Base-by-base conservation (phyloP, 2,113 vertebrate species). In the Glaucidium brasilianum region DNA sequence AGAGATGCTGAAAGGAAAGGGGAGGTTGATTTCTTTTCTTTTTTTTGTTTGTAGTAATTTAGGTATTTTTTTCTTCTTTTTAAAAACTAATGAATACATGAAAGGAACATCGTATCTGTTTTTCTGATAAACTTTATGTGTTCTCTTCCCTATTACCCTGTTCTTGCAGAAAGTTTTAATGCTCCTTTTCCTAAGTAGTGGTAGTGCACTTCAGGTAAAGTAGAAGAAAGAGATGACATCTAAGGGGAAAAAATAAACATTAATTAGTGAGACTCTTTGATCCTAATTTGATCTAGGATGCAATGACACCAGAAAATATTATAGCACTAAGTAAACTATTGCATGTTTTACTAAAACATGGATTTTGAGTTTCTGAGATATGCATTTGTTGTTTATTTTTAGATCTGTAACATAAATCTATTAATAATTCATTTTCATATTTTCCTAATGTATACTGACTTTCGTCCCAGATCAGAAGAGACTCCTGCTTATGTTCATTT, bases 141-240 rank as follows among this genome's bases (percentile, higher is more conserved):
- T 97, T 95, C 94, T 97, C 94, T 97, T 97, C 84, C 86, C 71
- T 97, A 92, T 97, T 95, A 95, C 93, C 97, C 94, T 95, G 96
- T 98, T 96, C 96, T 96, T 97, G 76, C 86, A 91, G 87, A 97
- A 85, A 92, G 85, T 96, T 97, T 90, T 88, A 85, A 90, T 91
- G 97, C 15, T 81, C 85, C 96, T 96, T 97, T 94, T 96, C 88
- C 35, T 84, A 88, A 95, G 96, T 79, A 95, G 92, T 92, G 47
- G 96, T 98, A 98, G 98, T 98, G 98, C 98, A 98, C 98, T 98
- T 98, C 97, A 98, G 98, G 98, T 98, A 97, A 98, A 98, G 96
- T 98, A 98, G 97, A 98, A 98, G 94, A 98, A 98, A 98, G 98
- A 98, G 98, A 98, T 97, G 97, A 96, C 96, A 97, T 98, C 98